These are phyloP conservation scores for Gymnothorax reevesii DNA, from an alignment of 2,797 vertebrate genomes.

Conservation along the genomic window DNA sequence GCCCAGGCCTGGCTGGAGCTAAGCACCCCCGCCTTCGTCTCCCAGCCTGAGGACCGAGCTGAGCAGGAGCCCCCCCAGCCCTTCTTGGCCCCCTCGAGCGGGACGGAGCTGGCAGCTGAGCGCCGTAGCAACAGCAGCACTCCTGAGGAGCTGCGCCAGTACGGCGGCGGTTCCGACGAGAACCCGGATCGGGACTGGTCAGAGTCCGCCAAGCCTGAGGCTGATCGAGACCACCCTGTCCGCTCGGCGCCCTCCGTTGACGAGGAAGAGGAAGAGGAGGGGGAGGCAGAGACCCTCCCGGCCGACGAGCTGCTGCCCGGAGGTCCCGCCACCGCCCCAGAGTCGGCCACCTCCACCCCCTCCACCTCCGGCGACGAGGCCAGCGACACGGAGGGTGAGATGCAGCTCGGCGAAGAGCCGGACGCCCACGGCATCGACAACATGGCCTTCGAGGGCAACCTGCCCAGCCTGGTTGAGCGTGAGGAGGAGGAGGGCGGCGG, in stretches of 20 bases:
- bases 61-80: neutral
- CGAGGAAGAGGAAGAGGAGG: conserved; percentile 61
- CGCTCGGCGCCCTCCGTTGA: conserved; percentile 50
- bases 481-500: conserved; percentile 60
- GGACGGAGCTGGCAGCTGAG: conserved; percentile 66
- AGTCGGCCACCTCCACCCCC: conserved; percentile 68
- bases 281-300: conserved; percentile 63
- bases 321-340: conserved; percentile 58
- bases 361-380: conserved; percentile 72
- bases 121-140: conserved; percentile 77
- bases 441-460: conserved; percentile 48
- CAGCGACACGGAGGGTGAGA: conserved; percentile 76
- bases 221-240: conserved; percentile 58
- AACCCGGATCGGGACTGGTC: conserved; percentile 50
- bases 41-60: conserved; percentile 41
- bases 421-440: conserved; percentile 37
- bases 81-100: conserved; percentile 53
- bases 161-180: conserved; percentile 61
- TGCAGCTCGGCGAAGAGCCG: conserved; percentile 64
- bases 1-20: conserved; percentile 60
- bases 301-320: conserved; percentile 64
- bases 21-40: conserved; percentile 34
- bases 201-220: conserved; percentile 44
- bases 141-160: conserved; percentile 72
- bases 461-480: conserved; percentile 70